phyloP scores from a whole-genome alignment of 2,888 invertebrate species.

The Rhagonycha fulva region DNA sequence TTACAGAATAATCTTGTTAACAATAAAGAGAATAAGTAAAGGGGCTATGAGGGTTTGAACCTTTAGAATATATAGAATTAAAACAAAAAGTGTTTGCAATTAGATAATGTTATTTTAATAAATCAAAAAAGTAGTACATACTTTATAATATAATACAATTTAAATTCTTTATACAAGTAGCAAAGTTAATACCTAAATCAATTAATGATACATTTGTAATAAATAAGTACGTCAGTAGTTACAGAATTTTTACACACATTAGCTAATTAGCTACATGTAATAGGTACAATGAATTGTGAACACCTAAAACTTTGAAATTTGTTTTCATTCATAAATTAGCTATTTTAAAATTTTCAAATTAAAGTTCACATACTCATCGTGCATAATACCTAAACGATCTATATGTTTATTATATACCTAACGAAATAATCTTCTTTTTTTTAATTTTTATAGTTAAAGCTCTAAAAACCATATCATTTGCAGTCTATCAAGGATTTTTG shows the following conservation, averaged over 20 bases:
- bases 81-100: constrained; percentile 5
- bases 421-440: not conserved
- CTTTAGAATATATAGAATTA: too few relatives aligned
- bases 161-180: constrained; percentile 35
- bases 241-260: constrained; percentile 27
- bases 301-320: constrained; percentile 18
- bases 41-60: too few relatives aligned
- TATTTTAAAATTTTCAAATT: not conserved
- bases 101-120: constrained; percentile 21
- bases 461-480: constrained; percentile 15
- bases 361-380: constrained; percentile 16
- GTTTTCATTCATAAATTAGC: not conserved
- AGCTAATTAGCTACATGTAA: constrained; percentile 29
- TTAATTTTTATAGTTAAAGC: not conserved
- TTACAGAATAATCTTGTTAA: too few relatives aligned
- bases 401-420: constrained; percentile 1
- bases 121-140: constrained; percentile 16
- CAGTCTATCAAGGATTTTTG: constrained; percentile 14
- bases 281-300: constrained; percentile 23
- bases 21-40: too few relatives aligned
- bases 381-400: constrained; percentile 7
- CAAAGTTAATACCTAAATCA: constrained; percentile 27
- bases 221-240: constrained; percentile 11
- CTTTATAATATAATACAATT: constrained; percentile 30
- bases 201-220: constrained; percentile 13